Evolutionary conservation across 2,797 vertebrate species (phyloP).

Genomic region (Orientallactaga sibirica): DNA sequence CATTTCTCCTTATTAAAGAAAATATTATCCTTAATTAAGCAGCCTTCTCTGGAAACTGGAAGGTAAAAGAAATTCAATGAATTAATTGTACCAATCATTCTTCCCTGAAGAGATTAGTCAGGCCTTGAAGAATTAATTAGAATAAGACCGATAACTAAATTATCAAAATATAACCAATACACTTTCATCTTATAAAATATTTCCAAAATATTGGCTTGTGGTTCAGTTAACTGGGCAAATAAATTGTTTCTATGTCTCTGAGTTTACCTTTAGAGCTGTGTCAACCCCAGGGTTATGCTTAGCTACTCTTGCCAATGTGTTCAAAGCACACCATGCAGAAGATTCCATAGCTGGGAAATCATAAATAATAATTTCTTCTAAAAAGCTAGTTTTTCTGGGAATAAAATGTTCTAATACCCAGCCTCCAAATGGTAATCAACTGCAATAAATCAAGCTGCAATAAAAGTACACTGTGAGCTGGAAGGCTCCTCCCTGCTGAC

Average conservation of each 20-base stretch:
- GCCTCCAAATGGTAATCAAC: slow-evolving; percentile 70
- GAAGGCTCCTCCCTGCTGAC: neutral
- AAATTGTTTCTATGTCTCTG: slow-evolving; percentile 62
- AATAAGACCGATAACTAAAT: slow-evolving; percentile 65
- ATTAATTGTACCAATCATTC: slow-evolving; percentile 63
- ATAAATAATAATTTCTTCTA: slow-evolving; percentile 68
- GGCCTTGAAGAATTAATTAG: slow-evolving; percentile 63
- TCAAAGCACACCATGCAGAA: slow-evolving; percentile 74
- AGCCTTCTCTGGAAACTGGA: slow-evolving; percentile 56
- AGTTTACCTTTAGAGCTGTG: slow-evolving; percentile 25
- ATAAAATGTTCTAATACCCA: slow-evolving; percentile 71
- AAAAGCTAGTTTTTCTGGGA: slow-evolving; percentile 78
- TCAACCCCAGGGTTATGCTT: slow-evolving; percentile 59
- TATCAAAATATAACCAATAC: slow-evolving; percentile 51
- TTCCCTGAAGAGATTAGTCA: slow-evolving; percentile 50
- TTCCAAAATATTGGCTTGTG: slow-evolving; percentile 53
- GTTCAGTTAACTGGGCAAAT: slow-evolving; percentile 56
- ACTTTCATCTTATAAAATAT: slow-evolving; percentile 61
- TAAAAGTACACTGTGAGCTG: slow-evolving; percentile 59
- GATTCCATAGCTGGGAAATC: slow-evolving; percentile 76
- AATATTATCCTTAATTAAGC: slow-evolving; percentile 72
- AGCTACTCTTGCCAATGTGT: slow-evolving; percentile 62
- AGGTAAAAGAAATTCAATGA: slow-evolving; percentile 66
- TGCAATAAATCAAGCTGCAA: slow-evolving; percentile 77
- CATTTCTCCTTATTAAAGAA: slow-evolving; percentile 59